phyloP scores from a whole-genome alignment of 2,113 vertebrate genomes.

The Mugil cephalus region DNA sequence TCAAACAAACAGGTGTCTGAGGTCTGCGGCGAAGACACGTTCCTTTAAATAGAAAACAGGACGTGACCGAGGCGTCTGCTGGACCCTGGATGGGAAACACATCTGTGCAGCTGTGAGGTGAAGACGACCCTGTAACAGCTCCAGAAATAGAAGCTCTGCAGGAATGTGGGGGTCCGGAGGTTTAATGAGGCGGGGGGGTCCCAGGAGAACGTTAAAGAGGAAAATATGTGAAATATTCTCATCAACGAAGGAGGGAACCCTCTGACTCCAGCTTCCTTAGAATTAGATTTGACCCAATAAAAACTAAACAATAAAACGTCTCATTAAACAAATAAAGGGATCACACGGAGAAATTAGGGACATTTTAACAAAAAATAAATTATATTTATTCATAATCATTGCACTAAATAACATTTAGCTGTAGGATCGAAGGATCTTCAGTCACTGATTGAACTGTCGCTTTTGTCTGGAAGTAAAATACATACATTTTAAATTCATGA shows the following conservation, averaged over 20 bases:
- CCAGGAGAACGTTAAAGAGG: conserved; percentile 29
- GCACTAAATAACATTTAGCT: too few species aligned
- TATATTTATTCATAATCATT: too few species aligned
- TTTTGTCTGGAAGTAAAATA: too few species aligned
- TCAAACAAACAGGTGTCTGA: conserved; percentile 65
- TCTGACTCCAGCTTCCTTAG: too few species aligned
- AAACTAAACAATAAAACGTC: too few species aligned
- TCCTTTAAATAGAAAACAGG: conserved; percentile 73
- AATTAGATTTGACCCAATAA: too few species aligned
- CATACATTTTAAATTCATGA: too few species aligned
- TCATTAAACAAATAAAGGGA: too few species aligned
- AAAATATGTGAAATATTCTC: conserved; percentile 49
- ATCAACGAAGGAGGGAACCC: not conserved
- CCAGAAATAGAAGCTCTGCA: conserved; percentile 72
- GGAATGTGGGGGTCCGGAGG: conserved; percentile 40
- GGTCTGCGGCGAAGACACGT: conserved; percentile 47
- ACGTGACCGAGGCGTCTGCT: conserved; percentile 56
- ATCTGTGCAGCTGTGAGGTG: conserved; percentile 50
- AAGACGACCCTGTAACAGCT: conserved; percentile 37
- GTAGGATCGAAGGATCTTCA: too few species aligned
- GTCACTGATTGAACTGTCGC: too few species aligned
- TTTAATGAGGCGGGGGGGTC: conserved; percentile 61
- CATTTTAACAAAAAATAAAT: too few species aligned
- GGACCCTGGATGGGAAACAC: conserved; percentile 52
- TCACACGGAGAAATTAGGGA: too few species aligned